Base-by-base conservation (phyloP, 2,888 invertebrate species). In the Cryptosula pallasiana region DNA sequence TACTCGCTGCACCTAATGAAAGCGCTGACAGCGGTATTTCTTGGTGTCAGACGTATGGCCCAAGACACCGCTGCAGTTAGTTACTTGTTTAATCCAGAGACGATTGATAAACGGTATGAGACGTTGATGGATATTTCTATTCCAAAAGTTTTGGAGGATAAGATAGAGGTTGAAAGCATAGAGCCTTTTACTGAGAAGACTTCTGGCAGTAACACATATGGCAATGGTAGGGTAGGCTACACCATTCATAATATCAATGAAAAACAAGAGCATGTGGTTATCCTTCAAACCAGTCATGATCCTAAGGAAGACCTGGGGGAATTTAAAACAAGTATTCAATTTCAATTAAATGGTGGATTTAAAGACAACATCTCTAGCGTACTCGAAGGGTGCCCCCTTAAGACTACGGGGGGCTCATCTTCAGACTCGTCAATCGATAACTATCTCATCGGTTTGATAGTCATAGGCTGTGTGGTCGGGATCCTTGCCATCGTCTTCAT, bases 1-100 rank as follows among this genome's bases (percentile, higher is more conserved):
- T 63, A 63, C 63, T 63, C 63, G 5, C 27, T 27, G 25, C 63
- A 63, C n/a, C 29, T 63, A 32, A 63, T 63, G 63, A 63, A 63
- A n/a, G 63, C 63, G 3, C 13, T 63, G 3, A 63, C 63, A 63
- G 55, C 55, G 5, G 23, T 25, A 5, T n/a, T 55, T 25, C 23
- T n/a, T 55, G 55, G 55, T 55, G n/a, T 55, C 16, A 5, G 55
- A n/a, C n/a, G 13, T 25, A 55, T 55, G n/a, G 23, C 55, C n/a
- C n/a, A n/a, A 55, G 55, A 55, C 23, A 32, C 20, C 25, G 25
- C 27, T 13, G 5, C 27, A 27, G 45, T 45, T 20, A 32, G 3
- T 5, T 25, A 25, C n/a, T 5, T 63, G 13, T 63, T 63, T 27
- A 5, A 63, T 63, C 25, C 27, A 3, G 27, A 29, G 3, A 63